Evolutionary conservation across 1,140 invertebrate genomes (phyloP), one percentile per base, ranked within the genome.

Genomic region (Gonioctena quinquepunctata): DNA sequence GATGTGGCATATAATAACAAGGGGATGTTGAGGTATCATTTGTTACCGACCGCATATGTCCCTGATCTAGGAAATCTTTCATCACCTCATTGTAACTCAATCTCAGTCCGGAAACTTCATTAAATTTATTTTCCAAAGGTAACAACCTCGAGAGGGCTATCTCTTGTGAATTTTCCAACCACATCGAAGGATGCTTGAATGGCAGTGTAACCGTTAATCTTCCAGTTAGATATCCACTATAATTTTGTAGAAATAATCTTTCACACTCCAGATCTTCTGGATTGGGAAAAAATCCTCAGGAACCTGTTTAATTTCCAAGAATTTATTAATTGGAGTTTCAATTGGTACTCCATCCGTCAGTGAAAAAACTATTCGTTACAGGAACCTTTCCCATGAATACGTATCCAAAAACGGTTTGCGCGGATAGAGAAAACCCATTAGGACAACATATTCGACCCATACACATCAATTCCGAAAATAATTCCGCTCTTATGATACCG

Each of bases 331-430:
- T 18, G 23, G 8, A 25, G 11, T 60, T 60, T 60, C 4, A 27
- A 26, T 1, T 22, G 57, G 57, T 21, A 60, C 16, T 23, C 11
- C 25, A 26, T 60, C 25, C 57, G 25, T 19, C 11, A 60, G 16
- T 26, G 57, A 60, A 60, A 60, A 16, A 26, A 11, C 8, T 60
- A 2, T 19, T 19, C 23, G 7, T 33, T 13, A 60, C 21, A 7
- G 57, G 21, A 23, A 28, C 18, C 18, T 60, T 60, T 11, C 57
- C 57, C 57, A 60, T 60, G 11, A 60, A 23, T 26, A 60, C 27
- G 7, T 60, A 60, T 13, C 23, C 57, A 3, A 60, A 60, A 23
- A 23, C 16, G 2, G 57, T 60, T 21, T 60, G 6, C 13, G 8
- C 3, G 8, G 57, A n/a, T 11, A 26, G 8, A 28, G 57, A 11